Evolutionary conservation across 2,888 invertebrate species (phyloP).

Genomic region (Himalopsyche kuldschensis): DNA sequence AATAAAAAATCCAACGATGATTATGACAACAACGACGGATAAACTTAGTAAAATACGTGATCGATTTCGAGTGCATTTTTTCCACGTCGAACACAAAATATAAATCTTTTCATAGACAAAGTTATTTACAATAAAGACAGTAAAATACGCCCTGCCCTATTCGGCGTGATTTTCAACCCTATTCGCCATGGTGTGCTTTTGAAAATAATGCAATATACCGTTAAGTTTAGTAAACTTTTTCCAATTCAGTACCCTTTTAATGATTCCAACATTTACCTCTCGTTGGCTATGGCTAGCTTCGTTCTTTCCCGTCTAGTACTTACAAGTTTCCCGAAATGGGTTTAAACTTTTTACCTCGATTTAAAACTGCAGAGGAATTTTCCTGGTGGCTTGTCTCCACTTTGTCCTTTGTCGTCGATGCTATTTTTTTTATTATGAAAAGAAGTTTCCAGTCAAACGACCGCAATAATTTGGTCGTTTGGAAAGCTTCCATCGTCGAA

Average conservation of each 20-base stretch:
- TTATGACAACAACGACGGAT: no score
- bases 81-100: no score
- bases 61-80: no score
- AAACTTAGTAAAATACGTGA: no score
- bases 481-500: background rate
- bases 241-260: background rate
- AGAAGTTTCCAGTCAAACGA: conserved; percentile 6
- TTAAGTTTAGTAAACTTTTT: background rate
- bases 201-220: background rate
- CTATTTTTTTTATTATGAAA: conserved; percentile 9
- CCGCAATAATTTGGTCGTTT: background rate
- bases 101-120: no score
- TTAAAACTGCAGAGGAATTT: conserved; percentile 9
- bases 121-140: no score
- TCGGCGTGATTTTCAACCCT: no score
- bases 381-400: background rate
- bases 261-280: background rate
- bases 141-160: no score
- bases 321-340: background rate
- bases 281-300: background rate
- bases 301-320: background rate
- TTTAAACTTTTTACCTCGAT: background rate
- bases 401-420: background rate
- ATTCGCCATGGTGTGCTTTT: background rate
- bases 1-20: no score